Evolutionary conservation across 2,888 invertebrate genomes (phyloP).

Genomic region (Liposcelis brunnea): DNA sequence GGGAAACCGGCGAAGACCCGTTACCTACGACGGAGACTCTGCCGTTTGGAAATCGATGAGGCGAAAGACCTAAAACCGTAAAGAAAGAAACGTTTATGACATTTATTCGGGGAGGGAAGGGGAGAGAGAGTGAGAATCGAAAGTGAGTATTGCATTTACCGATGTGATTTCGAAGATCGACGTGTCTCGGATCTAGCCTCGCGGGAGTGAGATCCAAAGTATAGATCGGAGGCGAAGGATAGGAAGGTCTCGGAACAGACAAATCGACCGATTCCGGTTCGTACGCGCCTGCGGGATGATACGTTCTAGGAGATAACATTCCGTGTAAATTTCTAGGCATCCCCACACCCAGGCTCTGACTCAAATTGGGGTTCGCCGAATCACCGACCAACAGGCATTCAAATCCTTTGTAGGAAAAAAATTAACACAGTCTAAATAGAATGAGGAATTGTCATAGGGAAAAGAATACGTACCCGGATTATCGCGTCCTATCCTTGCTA

Average conservation of each 20-base stretch:
- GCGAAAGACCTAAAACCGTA: constrained; percentile 1
- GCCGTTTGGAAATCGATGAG: not conserved
- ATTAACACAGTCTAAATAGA: too few species aligned
- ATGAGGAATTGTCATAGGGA: too few species aligned
- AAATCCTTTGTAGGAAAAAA: too few species aligned
- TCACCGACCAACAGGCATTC: too few species aligned
- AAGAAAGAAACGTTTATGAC: not conserved
- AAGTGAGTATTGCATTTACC: too few species aligned
- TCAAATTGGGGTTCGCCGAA: too few species aligned
- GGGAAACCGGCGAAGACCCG: not conserved
- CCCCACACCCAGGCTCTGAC: too few species aligned
- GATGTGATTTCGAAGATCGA: constrained; percentile 1
- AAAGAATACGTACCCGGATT: not conserved
- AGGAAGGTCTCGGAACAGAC: not conserved
- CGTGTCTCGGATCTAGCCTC: constrained; percentile 2
- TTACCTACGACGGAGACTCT: not conserved
- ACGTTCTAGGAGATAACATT: too few species aligned
- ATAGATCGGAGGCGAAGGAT: constrained; percentile 2
- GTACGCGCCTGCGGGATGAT: not conserved
- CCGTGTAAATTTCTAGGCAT: too few species aligned
- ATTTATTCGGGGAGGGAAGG: too few species aligned
- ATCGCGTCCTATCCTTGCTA: not conserved
- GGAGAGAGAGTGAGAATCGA: too few species aligned
- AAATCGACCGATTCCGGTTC: not conserved
- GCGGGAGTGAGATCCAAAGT: not conserved